Evolutionary conservation across 2,113 vertebrate genomes (phyloP).

Genomic region (Capreolus pygargus): DNA sequence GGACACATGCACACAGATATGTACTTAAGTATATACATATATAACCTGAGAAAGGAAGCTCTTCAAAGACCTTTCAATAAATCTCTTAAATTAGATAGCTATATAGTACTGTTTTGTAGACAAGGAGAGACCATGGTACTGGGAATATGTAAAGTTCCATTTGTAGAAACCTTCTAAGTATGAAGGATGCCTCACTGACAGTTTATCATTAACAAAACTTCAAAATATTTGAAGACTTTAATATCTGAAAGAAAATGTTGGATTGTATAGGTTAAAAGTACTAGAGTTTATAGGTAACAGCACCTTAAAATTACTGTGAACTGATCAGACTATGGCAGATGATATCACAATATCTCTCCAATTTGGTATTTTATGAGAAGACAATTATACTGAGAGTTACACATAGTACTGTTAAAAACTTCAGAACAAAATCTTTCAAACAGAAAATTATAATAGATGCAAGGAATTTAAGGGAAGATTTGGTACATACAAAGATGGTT

Average conservation of each 20-base stretch:
- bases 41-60: conserved; percentile 12
- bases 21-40: background rate
- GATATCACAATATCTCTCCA: background rate
- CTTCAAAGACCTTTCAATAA: background rate
- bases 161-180: background rate
- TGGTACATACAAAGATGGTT: background rate
- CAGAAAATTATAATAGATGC: background rate
- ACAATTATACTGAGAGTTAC: background rate
- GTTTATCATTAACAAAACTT: background rate
- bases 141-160: background rate
- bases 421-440: background rate
- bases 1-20: background rate
- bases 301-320: background rate
- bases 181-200: background rate
- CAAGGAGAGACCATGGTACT: background rate
- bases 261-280: background rate
- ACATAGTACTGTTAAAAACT: background rate
- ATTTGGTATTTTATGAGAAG: background rate
- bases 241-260: background rate
- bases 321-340: background rate
- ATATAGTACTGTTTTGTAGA: background rate
- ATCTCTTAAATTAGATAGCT: background rate
- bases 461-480: background rate
- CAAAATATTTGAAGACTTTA: conserved; percentile 19
- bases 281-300: background rate